These are phyloP conservation scores for Leuctra nigra DNA, from an alignment of 2,888 invertebrate species.

Conservation along the genomic window DNA sequence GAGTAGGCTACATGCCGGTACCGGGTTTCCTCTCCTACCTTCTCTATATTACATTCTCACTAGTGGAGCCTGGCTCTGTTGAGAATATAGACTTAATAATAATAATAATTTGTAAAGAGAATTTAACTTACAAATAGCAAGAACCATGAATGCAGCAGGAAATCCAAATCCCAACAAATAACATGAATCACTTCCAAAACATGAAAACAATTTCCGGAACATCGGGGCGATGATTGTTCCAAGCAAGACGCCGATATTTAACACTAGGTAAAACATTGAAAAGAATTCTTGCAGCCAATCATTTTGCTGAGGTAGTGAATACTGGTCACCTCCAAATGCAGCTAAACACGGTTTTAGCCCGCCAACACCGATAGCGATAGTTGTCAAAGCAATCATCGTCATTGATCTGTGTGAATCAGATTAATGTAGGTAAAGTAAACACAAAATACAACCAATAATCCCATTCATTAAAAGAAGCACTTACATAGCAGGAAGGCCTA, in stretches of 20 bases:
- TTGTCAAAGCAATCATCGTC: conserved; percentile 57
- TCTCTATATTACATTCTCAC: too few species aligned
- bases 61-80: too few species aligned
- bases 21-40: too few species aligned
- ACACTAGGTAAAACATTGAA: conserved; percentile 90
- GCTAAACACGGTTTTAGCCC: conserved; percentile 95
- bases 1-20: too few species aligned
- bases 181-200: conserved; percentile 62
- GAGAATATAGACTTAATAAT: too few species aligned
- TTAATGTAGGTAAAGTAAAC: too few species aligned
- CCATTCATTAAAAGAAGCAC: conserved; percentile 27
- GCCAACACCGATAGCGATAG: conserved; percentile 86
- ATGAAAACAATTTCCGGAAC: conserved; percentile 56
- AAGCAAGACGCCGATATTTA: conserved; percentile 55
- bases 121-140: conserved; percentile 59
- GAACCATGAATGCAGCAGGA: conserved; percentile 62
- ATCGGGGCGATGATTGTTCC: conserved; percentile 67
- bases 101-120: too few species aligned
- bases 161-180: conserved; percentile 72
- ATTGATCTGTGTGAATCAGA: conserved; percentile 51
- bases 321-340: conserved; percentile 94
- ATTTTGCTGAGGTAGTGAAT: conserved; percentile 71
- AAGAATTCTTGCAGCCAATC: conserved; percentile 79
- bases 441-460: background rate
- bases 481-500: conserved; percentile 51